Percentiles rank a stretch among this genome's conserved stretches.
phyloP scores from a whole-genome alignment of 2,888 invertebrate genomes.

The Dryococelus australis region DNA sequence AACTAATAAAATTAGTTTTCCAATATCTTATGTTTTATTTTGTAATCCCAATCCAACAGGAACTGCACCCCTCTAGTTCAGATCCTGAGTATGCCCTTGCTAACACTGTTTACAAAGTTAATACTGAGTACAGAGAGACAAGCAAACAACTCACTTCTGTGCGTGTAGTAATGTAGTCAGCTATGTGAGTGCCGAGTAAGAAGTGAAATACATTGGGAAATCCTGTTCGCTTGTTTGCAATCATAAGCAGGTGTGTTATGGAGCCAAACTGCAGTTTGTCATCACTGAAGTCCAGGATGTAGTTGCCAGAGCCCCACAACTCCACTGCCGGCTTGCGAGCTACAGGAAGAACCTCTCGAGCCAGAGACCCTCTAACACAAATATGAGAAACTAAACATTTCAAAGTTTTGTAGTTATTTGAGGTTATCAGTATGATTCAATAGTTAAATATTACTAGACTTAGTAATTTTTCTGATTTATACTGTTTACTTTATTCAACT shows the following conservation, averaged over 20 bases:
- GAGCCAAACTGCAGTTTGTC: constrained; percentile 67
- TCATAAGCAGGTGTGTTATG: constrained; percentile 66
- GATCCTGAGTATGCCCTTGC: too few relatives aligned
- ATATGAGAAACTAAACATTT: not conserved
- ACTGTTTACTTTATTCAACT: too few relatives aligned
- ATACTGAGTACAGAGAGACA: not conserved
- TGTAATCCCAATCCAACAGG: too few relatives aligned
- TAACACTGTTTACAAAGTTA: too few relatives aligned
- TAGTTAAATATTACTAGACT: too few relatives aligned
- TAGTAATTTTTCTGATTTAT: too few relatives aligned
- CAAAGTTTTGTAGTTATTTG: too few relatives aligned
- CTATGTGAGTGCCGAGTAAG: constrained; percentile 64
- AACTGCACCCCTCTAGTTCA: too few relatives aligned
- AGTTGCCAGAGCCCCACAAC: constrained; percentile 75
- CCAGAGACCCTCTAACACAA: constrained; percentile 64
- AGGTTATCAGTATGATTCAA: too few relatives aligned
- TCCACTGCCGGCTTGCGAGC: constrained; percentile 62
- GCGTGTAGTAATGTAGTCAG: not conserved
- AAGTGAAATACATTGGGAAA: constrained; percentile 69
- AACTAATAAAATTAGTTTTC: too few relatives aligned
- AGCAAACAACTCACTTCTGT: not conserved
- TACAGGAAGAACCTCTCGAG: constrained; percentile 70
- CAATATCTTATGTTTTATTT: too few relatives aligned
- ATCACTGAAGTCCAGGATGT: constrained; percentile 74
- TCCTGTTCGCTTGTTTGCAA: constrained; percentile 71